Conservation (phyloP, 1,140 invertebrate genomes). For the Marisa cornuarietis region DNA sequence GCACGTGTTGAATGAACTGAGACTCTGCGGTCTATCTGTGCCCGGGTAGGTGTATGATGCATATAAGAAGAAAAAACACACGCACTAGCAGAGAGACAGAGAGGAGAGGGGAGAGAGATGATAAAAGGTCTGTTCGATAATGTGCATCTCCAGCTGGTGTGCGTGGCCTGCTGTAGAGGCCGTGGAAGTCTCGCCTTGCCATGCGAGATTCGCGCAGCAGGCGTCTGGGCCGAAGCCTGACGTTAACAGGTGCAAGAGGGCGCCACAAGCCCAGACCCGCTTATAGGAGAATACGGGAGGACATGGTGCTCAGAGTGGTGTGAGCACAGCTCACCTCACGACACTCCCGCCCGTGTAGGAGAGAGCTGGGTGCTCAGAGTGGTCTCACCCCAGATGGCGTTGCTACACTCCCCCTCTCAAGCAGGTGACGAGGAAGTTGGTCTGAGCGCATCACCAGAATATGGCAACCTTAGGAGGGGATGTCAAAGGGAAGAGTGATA, state of each 20-base stretch:
- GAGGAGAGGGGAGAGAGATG: not conserved
- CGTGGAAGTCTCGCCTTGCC: not conserved
- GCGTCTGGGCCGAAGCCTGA: not conserved
- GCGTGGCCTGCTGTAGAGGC: not conserved
- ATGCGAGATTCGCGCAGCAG: not conserved
- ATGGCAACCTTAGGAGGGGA: too few species aligned
- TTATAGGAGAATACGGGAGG: not conserved
- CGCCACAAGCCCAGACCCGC: not conserved
- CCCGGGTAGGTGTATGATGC: not conserved
- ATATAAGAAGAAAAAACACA: not conserved
- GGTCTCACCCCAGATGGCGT: too few species aligned
- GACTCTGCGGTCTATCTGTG: too few species aligned
- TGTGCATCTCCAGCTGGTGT: too few species aligned
- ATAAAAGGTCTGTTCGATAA: too few species aligned
- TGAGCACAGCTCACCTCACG: too few species aligned
- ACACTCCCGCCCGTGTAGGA: too few species aligned
- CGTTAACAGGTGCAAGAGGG: not conserved
- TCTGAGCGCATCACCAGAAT: too few species aligned
- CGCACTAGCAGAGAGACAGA: not conserved
- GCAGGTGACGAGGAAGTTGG: too few species aligned
- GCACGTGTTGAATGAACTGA: not conserved
- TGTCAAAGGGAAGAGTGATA: too few species aligned
- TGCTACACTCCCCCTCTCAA: too few species aligned
- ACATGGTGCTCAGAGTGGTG: not conserved
- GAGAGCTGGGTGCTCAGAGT: too few species aligned